phyloP scores from a whole-genome alignment of 2,888 invertebrate genomes.

The Epinotia ramella region DNA sequence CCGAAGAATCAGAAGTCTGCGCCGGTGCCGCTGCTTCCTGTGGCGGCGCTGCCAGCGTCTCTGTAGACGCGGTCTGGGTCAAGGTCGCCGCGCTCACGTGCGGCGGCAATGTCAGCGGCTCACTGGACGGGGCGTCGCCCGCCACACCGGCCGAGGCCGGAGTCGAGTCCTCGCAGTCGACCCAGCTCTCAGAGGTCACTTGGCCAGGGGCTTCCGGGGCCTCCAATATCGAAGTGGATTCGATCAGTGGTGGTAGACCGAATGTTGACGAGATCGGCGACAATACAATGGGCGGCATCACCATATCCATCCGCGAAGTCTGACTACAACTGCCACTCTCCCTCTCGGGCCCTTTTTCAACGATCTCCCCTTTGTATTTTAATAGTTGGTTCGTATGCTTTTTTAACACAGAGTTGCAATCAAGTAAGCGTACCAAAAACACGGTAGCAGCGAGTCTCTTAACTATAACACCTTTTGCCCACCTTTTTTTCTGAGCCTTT shows the following conservation, averaged over 20 bases:
- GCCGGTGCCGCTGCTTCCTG: too few relatives aligned
- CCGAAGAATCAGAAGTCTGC: too few relatives aligned
- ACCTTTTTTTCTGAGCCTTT: neutral
- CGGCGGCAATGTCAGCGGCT: too few relatives aligned
- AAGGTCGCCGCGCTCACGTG: too few relatives aligned
- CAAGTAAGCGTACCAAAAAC: neutral
- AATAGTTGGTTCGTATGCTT: slow-evolving; percentile 6
- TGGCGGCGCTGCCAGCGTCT: too few relatives aligned
- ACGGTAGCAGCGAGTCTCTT: neutral
- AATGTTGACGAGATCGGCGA: neutral
- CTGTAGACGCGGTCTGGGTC: too few relatives aligned
- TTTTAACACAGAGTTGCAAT: neutral
- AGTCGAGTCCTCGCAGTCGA: neutral
- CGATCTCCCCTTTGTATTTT: slow-evolving; percentile 11
- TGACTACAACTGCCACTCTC: neutral
- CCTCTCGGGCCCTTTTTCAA: neutral
- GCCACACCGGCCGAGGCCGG: too few relatives aligned
- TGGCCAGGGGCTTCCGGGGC: neutral
- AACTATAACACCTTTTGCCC: neutral
- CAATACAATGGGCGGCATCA: neutral
- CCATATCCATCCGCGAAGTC: neutral
- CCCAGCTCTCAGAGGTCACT: neutral
- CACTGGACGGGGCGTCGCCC: too few relatives aligned
- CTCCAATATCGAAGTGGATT: neutral
- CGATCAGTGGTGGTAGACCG: neutral